These are phyloP conservation scores for Apodemia mormo DNA, from an alignment of 2,888 invertebrate genomes.

Conservation along the genomic window DNA sequence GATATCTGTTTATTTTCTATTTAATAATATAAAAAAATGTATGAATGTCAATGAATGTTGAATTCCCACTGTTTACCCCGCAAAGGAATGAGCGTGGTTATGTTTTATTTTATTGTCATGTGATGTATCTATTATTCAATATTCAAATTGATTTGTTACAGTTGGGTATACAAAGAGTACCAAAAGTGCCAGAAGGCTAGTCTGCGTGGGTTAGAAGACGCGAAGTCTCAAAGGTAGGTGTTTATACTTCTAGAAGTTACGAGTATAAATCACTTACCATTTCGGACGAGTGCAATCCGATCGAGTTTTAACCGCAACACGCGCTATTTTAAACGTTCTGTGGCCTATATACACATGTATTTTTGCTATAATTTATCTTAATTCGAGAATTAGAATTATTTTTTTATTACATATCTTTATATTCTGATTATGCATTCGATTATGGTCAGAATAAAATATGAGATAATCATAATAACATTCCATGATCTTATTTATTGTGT, in stretches of 20 bases:
- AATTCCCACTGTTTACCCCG: too few relatives aligned
- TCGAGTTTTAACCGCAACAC: not conserved
- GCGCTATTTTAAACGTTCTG: conserved; percentile 29
- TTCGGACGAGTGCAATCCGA: conserved; percentile 34
- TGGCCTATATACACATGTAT: conserved; percentile 69
- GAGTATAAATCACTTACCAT: conserved; percentile 22
- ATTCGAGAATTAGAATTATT: conserved; percentile 68
- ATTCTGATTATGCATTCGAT: conserved; percentile 46
- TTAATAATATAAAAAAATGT: too few relatives aligned
- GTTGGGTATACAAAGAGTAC: not conserved
- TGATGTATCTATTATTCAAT: not conserved
- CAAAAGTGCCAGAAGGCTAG: conserved; percentile 16
- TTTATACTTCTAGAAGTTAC: conserved; percentile 4
- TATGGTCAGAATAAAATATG: conserved; percentile 52
- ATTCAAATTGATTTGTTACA: conserved; percentile 18
- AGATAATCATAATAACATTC: conserved; percentile 75
- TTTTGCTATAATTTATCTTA: conserved; percentile 77
- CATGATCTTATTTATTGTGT: conserved; percentile 81
- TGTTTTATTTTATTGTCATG: too few relatives aligned
- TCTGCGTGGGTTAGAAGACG: conserved; percentile 14
- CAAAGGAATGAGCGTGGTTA: too few relatives aligned
- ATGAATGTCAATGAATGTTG: too few relatives aligned
- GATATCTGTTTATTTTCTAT: too few relatives aligned
- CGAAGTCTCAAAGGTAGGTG: conserved; percentile 10
- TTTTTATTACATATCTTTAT: conserved; percentile 54